Base-by-base conservation (phyloP, 2,797 vertebrate genomes). In the Mallotus villosus region DNA sequence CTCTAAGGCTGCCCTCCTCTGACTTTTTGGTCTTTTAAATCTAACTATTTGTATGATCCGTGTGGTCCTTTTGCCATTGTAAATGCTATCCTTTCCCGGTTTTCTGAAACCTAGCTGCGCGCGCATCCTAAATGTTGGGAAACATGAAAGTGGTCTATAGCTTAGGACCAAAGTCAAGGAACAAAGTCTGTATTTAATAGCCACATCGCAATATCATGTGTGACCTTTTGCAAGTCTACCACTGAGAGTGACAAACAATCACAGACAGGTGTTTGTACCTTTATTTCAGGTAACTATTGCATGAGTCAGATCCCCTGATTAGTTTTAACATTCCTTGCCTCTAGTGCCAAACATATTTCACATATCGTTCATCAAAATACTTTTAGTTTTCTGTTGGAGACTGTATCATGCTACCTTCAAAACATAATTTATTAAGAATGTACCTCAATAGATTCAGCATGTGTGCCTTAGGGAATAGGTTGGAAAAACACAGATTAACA, bases 161-260 rank as follows among this genome's bases (percentile, higher is more conserved):
- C 4, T 29, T 29, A 4, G 27, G 2, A 29, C 27, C 27, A 29
- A 4, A 29, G 27, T 29, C 27, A 29, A 29, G 27, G 27, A 5
- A 29, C 4, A 29, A 29, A 29, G 27, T 29, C 27, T 29, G 27
- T 29, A 29, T 29, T 29, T 29, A 29, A 3, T 29, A 29, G 27
- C 4, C 27, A 29, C 27, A 29, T 29, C 32, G 46, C 65, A 79
- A 82, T 72, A 70, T 62, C 49, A 41, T 63, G 51, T 37, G 59
- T 57, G 67, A 81, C 74, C 78, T 80, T 79, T 63, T 59, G 58
- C 63, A 61, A 19, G 46, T 63, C 68, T 64, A 71, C 71, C 69
- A 74, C 63, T 60, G 8, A 64, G 63, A 57, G 75, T 66, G 77
- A 82, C 75, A 58, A 61, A 68, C 46, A 76, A 68, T 79, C 69